A percentile compares a stretch with the other conserved stretches of the same genome.
Conservation (phyloP, 2,888 invertebrate species). For the Hydrotaea cyrtoneurina region DNA sequence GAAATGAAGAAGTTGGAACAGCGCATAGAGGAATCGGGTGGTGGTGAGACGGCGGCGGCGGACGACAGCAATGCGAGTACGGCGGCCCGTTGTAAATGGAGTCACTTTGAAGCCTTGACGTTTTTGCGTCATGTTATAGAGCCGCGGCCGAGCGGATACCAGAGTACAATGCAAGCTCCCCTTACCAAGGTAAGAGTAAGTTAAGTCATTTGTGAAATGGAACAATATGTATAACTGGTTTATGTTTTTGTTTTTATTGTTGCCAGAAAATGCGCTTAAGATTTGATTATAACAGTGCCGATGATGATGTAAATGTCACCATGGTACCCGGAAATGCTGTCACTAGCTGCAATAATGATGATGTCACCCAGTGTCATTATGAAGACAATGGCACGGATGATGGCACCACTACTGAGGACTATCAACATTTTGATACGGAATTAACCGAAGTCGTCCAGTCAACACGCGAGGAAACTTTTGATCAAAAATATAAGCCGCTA, state of each 20-base stretch:
- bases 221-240: neutral
- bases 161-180: conserved; percentile 55
- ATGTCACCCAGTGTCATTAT: conserved; percentile 61
- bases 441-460: conserved; percentile 22
- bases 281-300: conserved; percentile 60
- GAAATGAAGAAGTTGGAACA: conserved; percentile 79
- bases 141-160: conserved; percentile 76
- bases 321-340: conserved; percentile 24
- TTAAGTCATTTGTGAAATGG: neutral
- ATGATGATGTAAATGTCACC: conserved; percentile 59
- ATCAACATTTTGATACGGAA: conserved; percentile 61
- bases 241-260: conserved; percentile 19
- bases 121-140: conserved; percentile 77
- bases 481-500: conserved; percentile 68
- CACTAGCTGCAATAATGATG: conserved; percentile 48
- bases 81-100: conserved; percentile 76
- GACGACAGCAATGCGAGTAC: conserved; percentile 1
- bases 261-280: conserved; percentile 65
- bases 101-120: conserved; percentile 78
- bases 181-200: conserved; percentile 48
- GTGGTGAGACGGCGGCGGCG: conserved; percentile 28
- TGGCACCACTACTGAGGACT: conserved; percentile 50
- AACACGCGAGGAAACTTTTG: conserved; percentile 61
- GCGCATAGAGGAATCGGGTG: conserved; percentile 73
- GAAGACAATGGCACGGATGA: conserved; percentile 57